Base-by-base conservation (phyloP, 2,888 invertebrate genomes). In the Neoscelio sp. region DNA sequence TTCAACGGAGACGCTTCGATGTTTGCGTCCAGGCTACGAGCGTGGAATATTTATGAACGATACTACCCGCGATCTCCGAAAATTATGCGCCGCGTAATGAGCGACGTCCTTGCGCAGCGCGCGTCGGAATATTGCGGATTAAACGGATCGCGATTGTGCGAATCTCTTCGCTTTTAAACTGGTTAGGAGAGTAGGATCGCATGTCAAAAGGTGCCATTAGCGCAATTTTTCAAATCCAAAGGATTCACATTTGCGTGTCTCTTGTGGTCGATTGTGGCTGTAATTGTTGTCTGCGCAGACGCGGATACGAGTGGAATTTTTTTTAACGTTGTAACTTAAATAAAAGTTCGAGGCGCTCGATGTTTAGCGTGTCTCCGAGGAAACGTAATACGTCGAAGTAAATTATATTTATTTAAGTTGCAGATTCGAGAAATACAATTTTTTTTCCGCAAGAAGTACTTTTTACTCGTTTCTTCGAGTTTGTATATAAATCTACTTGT, bases 31-130 rank as follows among this genome's bases (percentile, higher is more conserved):
- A n/a, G 17, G 3, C 50, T 54, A 67, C 74, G 58, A 60, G 58
- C 3, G 28, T 44, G 20, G 74, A 75, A 75, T 67, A 75, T 67
- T 75, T 75, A 75, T 60, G 65, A 75, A 75, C 67, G 44, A 52
- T 75, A 52, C 20, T 58, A 46, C 15, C 10, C 52, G 44, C 23
- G 62, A 62, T 54, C 65, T 42, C 54, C 65, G 50, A 74, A 74
- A 65, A 74, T 74, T 58, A 58, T 50, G 30, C 23, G 38, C 15
- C 18, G 8, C 15, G 48, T 56, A 65, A 48, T 48, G 15, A 48
- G 62, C 8, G 26, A 13, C 56, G 64, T 15, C 56, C 71, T 71
- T 71, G 50, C 62, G 15, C 28, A 26, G 2, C 44, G 6, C 42
- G 26, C 30, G 23, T n/a, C 26, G 18, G 26, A 48, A 10, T 26